Evolutionary conservation across 2,888 invertebrate genomes (phyloP), one percentile per base, ranked within the genome.

Genomic region (Eupithecia tripunctaria): DNA sequence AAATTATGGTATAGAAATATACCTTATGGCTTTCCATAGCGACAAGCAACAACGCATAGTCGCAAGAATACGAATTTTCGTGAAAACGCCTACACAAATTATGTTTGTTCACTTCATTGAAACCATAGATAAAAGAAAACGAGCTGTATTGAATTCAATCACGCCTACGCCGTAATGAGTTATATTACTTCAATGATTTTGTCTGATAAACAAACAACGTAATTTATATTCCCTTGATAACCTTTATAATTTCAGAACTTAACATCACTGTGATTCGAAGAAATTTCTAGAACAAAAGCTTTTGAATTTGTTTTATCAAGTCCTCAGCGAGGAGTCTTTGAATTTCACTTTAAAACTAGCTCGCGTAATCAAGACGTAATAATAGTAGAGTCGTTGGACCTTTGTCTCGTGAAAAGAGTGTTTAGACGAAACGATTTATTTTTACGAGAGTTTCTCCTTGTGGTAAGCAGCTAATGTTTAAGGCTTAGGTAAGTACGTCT

Each of bases 371-470:
- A 43, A 32, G 12, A 21, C 43, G 32, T 43, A 68, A 41, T 67
- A 21, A 60, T 18, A 60, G 51, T 29, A 27, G 29, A 83, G 82
- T 80, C 80, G 79, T 79, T 80, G 82, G 82, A 84, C 84, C 88
- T 87, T 85, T 82, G 80, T 82, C 76, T 79, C 65, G 78, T 79
- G 76, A 90, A 88, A 85, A 84, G 86, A 88, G 84, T 85, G 85
- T 86, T 86, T 83, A 82, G 84, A 82, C 25, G 25, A 82, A 88
- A 88, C 84, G 85, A 83, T 88, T 89, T 85, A 86, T 82, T 79
- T 78, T 80, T 77, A 81, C 64, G 74, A 62, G 82, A 87, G 88
- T 87, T 87, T 88, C 87, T 83, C 83, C 80, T 83, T 82, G 87
- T 80, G 86, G 89, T 90, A 91, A 90, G 90, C 86, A 86, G 83